Evolutionary conservation across 2,113 vertebrate genomes (phyloP), one percentile per base, ranked within the genome.

Genomic region (Acrocephalus kingi): DNA sequence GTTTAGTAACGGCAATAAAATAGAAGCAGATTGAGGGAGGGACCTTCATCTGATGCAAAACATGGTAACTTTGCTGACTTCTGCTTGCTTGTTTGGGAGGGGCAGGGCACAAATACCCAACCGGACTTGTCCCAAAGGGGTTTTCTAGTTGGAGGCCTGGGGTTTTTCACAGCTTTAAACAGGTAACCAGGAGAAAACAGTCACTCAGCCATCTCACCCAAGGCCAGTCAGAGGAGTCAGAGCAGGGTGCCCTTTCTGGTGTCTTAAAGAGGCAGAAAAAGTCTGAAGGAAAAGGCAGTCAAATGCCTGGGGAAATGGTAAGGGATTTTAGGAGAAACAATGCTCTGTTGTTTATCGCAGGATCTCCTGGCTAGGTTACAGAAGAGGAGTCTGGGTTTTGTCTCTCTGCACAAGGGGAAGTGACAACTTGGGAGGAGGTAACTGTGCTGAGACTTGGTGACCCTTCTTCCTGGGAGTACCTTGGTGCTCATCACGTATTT

Each of bases 51-150:
- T 54, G 17, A 54, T 37, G 25, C 8, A 79, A 87, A 73, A 61
- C 25, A 17, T 25, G 0, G 0, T 33, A 58, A 15, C 17, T 75
- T 13, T 54, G 10, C 16, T 85, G 41, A 49, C 3, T 79, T 64
- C 45, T 79, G 12, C 13, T n/a, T 4, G 1, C 41, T 63, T 41
- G 2, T 85, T 31, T 48, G 4, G 12, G 35, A 35, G 31, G 17
- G 4, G n/a, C 8, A 68, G 22, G 56, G 28, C 20, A 74, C 25
- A 69, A 51, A 46, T 25, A 55, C 7, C 5, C 15, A 22, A 51
- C 19, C 45, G 4, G 1, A 7, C 0, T 0, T 35, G 33, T 46
- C 2, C 27, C 22, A 27, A 18, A 6, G 39, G 17, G 4, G 3
- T 71, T 69, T 90, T 62, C n/a, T 61, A 13, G 17, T 0, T 41